Percentiles rank a stretch among this genome's conserved stretches.
These are phyloP conservation scores for Oceanodroma leucorhoa DNA, from an alignment of 2,797 vertebrate genomes.

Conservation along the genomic window DNA sequence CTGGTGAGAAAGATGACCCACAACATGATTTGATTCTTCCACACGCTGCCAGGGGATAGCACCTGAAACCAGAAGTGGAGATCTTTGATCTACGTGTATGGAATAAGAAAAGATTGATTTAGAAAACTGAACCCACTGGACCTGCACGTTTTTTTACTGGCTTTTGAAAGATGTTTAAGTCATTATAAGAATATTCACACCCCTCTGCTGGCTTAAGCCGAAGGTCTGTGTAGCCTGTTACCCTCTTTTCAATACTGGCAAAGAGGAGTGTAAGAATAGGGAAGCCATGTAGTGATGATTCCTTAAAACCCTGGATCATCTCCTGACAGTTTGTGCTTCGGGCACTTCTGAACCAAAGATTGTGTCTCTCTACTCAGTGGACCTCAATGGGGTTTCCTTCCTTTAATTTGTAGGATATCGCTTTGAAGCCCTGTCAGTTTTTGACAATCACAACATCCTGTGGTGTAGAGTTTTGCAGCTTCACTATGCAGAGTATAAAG, in stretches of 20 bases:
- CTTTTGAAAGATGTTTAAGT: background rate
- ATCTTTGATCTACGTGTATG: background rate
- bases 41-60: background rate
- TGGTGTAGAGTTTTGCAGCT: background rate
- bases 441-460: background rate
- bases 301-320: background rate
- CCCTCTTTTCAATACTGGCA: background rate
- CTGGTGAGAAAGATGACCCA: background rate
- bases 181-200: background rate
- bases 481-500: background rate
- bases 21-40: background rate
- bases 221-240: background rate
- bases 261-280: background rate
- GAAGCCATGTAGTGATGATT: background rate
- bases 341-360: background rate
- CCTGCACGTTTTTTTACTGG: background rate
- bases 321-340: background rate
- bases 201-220: background rate
- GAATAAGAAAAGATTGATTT: background rate
- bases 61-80: background rate
- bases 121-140: background rate
- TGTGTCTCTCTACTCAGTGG: background rate
- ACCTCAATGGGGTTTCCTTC: background rate
- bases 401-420: background rate
- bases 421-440: background rate